Base-by-base conservation (phyloP, 2,888 invertebrate species). In the Brachyptera putata region DNA sequence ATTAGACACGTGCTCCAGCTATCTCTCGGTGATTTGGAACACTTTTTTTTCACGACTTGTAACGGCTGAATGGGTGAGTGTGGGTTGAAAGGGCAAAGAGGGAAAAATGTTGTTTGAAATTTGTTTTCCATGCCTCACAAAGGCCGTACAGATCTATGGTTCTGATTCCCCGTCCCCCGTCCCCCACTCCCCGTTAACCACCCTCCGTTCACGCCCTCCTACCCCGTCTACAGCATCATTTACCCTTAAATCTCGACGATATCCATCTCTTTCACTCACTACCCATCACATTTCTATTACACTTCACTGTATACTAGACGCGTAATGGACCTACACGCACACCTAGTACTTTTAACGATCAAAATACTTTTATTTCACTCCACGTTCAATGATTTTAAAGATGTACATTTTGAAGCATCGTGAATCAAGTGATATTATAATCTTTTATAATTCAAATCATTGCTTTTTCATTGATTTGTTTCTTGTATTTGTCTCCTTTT, bases 271-370 rank as follows among this genome's bases (percentile, higher is more conserved):
- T 46, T 21, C 21, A 24, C 46, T 22, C 46, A 46, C 21, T n/a
- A n/a, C n/a, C n/a, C n/a, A 46, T 46, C 46, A 46, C 46, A 21
- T 14, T 46, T 24, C 22, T 21, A 3, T 9, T 24, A 21, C 24
- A 21, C 46, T 22, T 41, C 5, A n/a, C n/a, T n/a, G n/a, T n/a
- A n/a, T n/a, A n/a, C n/a, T n/a, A n/a, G n/a, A n/a, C 21, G 41
- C 41, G 41, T 41, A 14, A 41, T 18, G 21, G 16, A 16, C 24
- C 24, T 5, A 2, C 46, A 46, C 21, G 21, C n/a, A 21, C 46
- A 24, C 22, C 22, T 24, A 46, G 46, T 46, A 46, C 46, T 46
- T 46, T 46, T 46, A 46, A 46, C 46, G 46, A 46, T 46, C 46
- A 22, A 7, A 21, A 11, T 13, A n/a, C 24, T 11, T 46, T 46